Evolutionary conservation across 2,113 vertebrate species (phyloP).

Genomic region (Chloebia gouldiae): DNA sequence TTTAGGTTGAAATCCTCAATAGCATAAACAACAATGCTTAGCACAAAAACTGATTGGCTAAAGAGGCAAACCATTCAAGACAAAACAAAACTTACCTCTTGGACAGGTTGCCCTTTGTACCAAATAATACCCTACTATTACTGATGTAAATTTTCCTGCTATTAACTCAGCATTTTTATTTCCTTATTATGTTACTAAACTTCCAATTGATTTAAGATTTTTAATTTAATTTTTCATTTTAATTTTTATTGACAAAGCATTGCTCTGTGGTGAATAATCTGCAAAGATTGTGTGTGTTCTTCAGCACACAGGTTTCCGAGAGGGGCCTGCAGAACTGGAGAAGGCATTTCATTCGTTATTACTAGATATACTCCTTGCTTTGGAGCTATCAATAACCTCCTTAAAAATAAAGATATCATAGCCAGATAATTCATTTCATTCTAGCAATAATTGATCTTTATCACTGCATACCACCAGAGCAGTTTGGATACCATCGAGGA

Average conservation of each 20-base stretch:
- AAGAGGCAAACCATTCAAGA: background rate
- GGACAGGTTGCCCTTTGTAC: background rate
- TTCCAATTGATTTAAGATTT: background rate
- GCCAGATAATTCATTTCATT: background rate
- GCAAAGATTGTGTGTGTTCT: background rate
- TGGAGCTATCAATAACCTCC: background rate
- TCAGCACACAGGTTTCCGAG: background rate
- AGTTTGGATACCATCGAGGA: background rate
- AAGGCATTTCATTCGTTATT: background rate
- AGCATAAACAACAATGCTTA: background rate
- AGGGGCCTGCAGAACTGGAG: background rate
- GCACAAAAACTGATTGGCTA: background rate
- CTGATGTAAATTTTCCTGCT: background rate
- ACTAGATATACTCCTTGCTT: background rate
- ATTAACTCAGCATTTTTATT: background rate
- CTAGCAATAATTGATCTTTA: background rate
- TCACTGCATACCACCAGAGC: background rate
- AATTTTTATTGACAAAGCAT: background rate
- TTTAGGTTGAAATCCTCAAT: background rate
- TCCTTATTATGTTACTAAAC: background rate
- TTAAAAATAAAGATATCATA: background rate
- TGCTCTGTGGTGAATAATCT: background rate
- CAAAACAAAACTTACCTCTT: background rate
- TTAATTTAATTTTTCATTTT: background rate
- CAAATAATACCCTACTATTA: background rate